A percentile compares a stretch with the other conserved stretches of the same genome.
These are phyloP conservation scores for Coronaproctus castanopsis DNA, from an alignment of 2,888 invertebrate genomes.

Conservation along the genomic window DNA sequence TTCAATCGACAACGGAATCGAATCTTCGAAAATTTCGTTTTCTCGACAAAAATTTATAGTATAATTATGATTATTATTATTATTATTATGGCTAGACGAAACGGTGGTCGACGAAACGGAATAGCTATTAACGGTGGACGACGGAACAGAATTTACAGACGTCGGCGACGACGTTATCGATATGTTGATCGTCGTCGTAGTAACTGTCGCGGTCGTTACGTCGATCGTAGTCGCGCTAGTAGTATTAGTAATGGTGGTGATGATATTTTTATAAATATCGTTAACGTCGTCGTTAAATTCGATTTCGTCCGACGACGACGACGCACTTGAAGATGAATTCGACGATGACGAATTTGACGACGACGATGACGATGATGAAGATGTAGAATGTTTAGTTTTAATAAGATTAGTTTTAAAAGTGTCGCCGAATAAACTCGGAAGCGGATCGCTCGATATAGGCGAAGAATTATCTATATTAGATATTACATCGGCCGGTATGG, in stretches of 20 bases:
- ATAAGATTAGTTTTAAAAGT: neutral
- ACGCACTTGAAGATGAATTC: no score
- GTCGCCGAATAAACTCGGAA: neutral
- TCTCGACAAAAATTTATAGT: no score
- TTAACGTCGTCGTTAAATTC: neutral
- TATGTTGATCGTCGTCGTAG: no score
- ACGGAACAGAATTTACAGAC: neutral
- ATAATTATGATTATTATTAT: neutral
- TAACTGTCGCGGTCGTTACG: neutral
- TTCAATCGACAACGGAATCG: neutral
- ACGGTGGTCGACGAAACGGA: neutral
- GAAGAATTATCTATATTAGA: neutral
- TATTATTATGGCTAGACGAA: neutral
- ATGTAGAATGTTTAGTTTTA: no score
- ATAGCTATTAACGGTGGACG: neutral
- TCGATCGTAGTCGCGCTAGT: neutral
- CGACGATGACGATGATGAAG: slow-evolving; percentile 6
- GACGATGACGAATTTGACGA: slow-evolving; percentile 16
- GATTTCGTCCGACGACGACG: slow-evolving; percentile 14
- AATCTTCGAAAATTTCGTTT: no score
- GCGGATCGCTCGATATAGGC: neutral
- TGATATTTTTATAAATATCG: slow-evolving; percentile 2
- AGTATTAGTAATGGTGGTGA: neutral
- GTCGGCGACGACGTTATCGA: neutral
- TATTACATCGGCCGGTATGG: neutral